phyloP scores from a whole-genome alignment of 2,888 invertebrate genomes.

The Microplitis deprimator region DNA sequence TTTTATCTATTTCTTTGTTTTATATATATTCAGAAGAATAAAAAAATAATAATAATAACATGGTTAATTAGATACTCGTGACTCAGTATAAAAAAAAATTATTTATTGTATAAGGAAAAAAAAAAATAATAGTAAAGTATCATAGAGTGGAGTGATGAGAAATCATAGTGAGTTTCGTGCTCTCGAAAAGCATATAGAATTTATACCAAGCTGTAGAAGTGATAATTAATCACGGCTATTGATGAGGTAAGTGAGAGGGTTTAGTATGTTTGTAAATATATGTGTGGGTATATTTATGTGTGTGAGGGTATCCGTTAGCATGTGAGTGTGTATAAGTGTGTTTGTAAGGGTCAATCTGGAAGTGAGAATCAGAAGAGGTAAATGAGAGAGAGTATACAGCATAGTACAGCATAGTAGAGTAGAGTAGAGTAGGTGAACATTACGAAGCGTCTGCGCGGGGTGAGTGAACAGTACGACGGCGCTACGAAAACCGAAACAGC shows the following conservation, averaged over 20 bases:
- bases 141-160: conserved; percentile 14
- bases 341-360: neutral
- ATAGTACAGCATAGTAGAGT: conserved; percentile 15
- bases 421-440: too few species aligned
- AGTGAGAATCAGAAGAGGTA: conserved; percentile 18
- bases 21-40: neutral
- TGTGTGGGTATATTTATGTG: conserved; percentile 4
- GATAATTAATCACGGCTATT: conserved; percentile 66
- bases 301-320: neutral
- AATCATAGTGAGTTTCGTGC: conserved; percentile 20
- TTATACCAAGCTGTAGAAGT: conserved; percentile 53
- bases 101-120: conserved; percentile 19
- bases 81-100: conserved; percentile 18
- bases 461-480: conserved; percentile 18
- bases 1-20: too few species aligned
- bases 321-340: conserved; percentile 7
- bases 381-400: conserved; percentile 24
- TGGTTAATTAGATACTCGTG: conserved; percentile 1
- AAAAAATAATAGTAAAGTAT: neutral
- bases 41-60: neutral
- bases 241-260: conserved; percentile 63
- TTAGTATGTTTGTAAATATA: conserved; percentile 38
- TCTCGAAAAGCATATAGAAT: conserved; percentile 43
- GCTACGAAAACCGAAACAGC: conserved; percentile 12
- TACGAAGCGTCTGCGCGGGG: conserved; percentile 25